phyloP scores from a whole-genome alignment of 2,888 invertebrate species.

The Blomia tropicalis region DNA sequence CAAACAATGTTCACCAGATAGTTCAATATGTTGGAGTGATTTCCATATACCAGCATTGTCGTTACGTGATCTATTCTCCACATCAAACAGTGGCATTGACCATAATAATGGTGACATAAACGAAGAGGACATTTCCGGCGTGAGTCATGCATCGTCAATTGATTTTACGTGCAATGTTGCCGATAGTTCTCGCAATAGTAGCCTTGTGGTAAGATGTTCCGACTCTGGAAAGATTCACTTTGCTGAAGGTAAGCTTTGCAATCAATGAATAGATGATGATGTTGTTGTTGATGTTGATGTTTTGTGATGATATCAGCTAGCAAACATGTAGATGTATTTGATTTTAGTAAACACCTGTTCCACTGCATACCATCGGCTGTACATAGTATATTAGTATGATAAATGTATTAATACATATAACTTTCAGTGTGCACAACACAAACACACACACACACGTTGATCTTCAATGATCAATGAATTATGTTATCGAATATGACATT shows the following conservation, averaged over 20 bases:
- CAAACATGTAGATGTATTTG: no score
- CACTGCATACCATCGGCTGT: no score
- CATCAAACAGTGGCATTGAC: neutral
- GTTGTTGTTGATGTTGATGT: no score
- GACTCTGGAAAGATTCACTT: slow-evolving; percentile 1
- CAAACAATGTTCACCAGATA: neutral
- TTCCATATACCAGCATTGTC: neutral
- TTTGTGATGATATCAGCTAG: no score
- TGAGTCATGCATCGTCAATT: neutral
- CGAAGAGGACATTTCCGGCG: neutral
- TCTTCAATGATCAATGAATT: no score
- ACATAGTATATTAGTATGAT: no score
- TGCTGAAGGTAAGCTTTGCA: slow-evolving; percentile 7
- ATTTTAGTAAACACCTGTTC: no score
- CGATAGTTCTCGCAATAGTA: neutral
- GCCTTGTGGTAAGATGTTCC: neutral
- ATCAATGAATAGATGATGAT: no score
- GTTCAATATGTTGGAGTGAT: neutral
- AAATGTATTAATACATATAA: no score
- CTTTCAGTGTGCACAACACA: no score
- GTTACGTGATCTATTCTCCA: neutral
- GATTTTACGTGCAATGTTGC: slow-evolving; percentile 5
- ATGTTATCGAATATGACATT: no score
- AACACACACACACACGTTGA: no score
- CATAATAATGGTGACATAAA: neutral